phyloP scores from a whole-genome alignment of 2,888 invertebrate species.

The Cacoxenus indagator region DNA sequence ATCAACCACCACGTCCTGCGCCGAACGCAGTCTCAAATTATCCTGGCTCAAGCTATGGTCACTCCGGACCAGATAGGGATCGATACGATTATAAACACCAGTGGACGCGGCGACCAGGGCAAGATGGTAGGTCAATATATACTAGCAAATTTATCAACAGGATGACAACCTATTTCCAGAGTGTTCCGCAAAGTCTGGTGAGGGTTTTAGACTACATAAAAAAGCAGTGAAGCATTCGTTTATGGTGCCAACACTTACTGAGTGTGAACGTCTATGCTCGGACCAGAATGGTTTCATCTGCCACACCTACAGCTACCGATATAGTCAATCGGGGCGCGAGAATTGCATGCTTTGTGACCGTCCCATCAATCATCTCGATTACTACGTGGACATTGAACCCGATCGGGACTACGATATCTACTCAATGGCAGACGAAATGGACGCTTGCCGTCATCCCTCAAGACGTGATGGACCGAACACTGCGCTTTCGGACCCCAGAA shows the following conservation, averaged over 20 bases:
- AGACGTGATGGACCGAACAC: constrained; percentile 58
- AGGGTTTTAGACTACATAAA: constrained; percentile 82
- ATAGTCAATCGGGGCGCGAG: constrained; percentile 72
- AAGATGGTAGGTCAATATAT: constrained; percentile 63
- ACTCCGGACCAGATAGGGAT: constrained; percentile 51
- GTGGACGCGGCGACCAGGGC: constrained; percentile 70
- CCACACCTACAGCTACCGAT: constrained; percentile 81
- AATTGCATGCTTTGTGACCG: constrained; percentile 85
- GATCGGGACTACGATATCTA: constrained; percentile 85
- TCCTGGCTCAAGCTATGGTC: constrained; percentile 70
- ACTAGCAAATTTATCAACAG: constrained; percentile 1
- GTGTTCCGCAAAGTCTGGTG: constrained; percentile 81
- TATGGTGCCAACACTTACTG: constrained; percentile 78
- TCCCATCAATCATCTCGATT: constrained; percentile 78
- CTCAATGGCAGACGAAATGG: constrained; percentile 77
- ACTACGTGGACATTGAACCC: constrained; percentile 81
- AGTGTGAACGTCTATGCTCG: constrained; percentile 83
- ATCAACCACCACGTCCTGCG: constrained; percentile 55
- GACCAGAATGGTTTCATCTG: constrained; percentile 80
- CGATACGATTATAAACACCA: constrained; percentile 66
- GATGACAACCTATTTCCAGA: constrained; percentile 70
- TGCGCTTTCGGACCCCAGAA: constrained; percentile 71
- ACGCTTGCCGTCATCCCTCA: constrained; percentile 70
- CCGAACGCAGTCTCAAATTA: constrained; percentile 72
- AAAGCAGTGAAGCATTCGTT: constrained; percentile 78